Percentiles rank a stretch among this genome's conserved stretches.
Evolutionary conservation across 1,140 invertebrate genomes (phyloP).

Genomic region (Magallana ariakensis): DNA sequence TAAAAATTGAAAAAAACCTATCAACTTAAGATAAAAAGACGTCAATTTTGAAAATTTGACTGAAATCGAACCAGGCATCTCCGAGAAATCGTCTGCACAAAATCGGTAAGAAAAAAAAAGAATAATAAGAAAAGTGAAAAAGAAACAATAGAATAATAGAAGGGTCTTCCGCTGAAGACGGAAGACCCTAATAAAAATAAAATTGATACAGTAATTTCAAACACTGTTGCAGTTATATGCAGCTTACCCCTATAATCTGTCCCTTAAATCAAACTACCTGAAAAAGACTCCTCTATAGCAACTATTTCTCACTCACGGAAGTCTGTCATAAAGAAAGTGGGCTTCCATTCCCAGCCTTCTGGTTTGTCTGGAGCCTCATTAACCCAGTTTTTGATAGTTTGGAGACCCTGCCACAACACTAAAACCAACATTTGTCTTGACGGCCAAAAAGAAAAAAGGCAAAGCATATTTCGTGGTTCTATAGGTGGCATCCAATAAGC

Average conservation of each 20-base stretch:
- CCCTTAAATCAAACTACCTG: constrained; percentile 32
- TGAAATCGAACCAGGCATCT: too few relatives aligned
- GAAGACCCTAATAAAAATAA: too few relatives aligned
- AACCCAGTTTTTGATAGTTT: constrained; percentile 47
- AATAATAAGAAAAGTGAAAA: too few relatives aligned
- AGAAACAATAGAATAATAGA: too few relatives aligned
- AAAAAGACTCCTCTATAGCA: constrained; percentile 40
- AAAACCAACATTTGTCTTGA: constrained; percentile 57
- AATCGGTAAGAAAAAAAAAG: too few relatives aligned
- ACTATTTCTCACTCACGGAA: constrained; percentile 45
- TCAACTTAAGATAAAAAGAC: too few relatives aligned
- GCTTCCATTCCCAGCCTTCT: constrained; percentile 40
- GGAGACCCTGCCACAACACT: constrained; percentile 51
- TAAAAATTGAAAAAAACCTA: too few relatives aligned
- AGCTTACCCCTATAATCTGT: constrained; percentile 1
- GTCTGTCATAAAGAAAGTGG: constrained; percentile 52
- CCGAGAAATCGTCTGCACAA: too few relatives aligned
- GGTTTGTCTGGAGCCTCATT: constrained; percentile 10
- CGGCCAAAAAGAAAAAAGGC: constrained; percentile 57
- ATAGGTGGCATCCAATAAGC: constrained; percentile 59
- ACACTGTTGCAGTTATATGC: background rate
- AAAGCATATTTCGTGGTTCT: constrained; percentile 56
- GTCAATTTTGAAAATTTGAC: too few relatives aligned
- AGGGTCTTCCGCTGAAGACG: too few relatives aligned
- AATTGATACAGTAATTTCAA: background rate